A percentile compares a stretch with the other conserved stretches of the same genome.
Evolutionary conservation across 1,140 invertebrate species (phyloP).

Genomic region (Drosophila murphyi): DNA sequence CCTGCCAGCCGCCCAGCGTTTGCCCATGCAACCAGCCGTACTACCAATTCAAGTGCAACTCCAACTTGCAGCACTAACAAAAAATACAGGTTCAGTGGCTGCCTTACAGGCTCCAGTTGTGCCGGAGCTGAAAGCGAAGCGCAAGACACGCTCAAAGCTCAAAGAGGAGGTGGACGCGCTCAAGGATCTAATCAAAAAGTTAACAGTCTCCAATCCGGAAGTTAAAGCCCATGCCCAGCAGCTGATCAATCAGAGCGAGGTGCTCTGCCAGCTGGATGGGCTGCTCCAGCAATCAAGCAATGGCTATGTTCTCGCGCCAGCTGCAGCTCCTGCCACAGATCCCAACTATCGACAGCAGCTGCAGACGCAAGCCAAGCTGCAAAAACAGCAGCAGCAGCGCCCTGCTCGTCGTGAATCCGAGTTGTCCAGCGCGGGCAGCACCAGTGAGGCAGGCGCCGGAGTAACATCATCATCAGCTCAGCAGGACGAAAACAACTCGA

Average conservation of each 20-base stretch:
- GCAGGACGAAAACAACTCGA: neutral
- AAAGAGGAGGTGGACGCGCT: conserved; percentile 55
- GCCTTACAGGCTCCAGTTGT: neutral
- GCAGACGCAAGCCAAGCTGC: neutral
- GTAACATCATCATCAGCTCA: conserved; percentile 10
- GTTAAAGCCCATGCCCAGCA: conserved; percentile 46
- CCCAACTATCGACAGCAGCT: neutral
- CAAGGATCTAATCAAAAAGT: conserved; percentile 47
- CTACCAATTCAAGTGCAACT: neutral
- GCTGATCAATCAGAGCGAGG: conserved; percentile 50
- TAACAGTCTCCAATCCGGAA: conserved; percentile 51
- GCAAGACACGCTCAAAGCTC: conserved; percentile 38
- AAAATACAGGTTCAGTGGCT: too few species aligned
- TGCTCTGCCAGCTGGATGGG: conserved; percentile 61
- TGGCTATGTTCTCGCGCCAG: neutral
- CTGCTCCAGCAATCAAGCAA: neutral
- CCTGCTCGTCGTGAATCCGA: conserved; percentile 55
- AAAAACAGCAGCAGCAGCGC: neutral
- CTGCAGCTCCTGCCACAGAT: neutral
- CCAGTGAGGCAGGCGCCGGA: conserved; percentile 16
- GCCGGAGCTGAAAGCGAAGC: conserved; percentile 13
- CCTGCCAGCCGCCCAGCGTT: neutral
- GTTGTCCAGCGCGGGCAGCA: conserved; percentile 53
- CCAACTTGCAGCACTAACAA: conserved; percentile 1
- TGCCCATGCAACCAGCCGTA: neutral